Conservation (phyloP, 2,888 invertebrate genomes). For the Coenonympha glycerion region DNA sequence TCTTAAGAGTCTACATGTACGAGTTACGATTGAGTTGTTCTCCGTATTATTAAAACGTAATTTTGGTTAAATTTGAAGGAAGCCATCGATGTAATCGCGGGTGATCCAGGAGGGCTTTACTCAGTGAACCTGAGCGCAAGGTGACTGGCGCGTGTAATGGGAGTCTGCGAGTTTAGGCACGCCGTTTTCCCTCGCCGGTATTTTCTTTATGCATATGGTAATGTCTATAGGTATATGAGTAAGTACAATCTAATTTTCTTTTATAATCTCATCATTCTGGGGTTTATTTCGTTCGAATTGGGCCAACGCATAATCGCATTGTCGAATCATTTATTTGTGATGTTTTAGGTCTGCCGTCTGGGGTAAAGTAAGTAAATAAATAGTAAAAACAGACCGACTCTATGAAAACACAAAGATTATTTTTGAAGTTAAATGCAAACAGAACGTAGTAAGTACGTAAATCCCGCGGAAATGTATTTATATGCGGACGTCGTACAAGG, state of each 20-base stretch:
- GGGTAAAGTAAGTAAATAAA: not conserved
- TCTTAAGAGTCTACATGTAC: constrained; percentile 7
- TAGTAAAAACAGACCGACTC: too few species aligned
- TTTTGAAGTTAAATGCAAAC: constrained; percentile 3
- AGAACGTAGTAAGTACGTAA: constrained; percentile 16
- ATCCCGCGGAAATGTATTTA: constrained; percentile 43
- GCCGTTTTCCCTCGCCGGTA: constrained; percentile 32
- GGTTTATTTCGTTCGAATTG: constrained; percentile 8
- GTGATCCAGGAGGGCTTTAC: constrained; percentile 53
- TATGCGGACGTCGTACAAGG: constrained; percentile 54
- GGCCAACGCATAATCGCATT: not conserved
- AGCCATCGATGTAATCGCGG: constrained; percentile 49
- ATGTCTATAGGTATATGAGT: constrained; percentile 31
- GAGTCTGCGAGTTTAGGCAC: constrained; percentile 53
- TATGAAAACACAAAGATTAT: not conserved
- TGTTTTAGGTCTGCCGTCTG: not conserved
- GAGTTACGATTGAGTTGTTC: constrained; percentile 21
- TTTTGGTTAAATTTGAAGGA: constrained; percentile 41
- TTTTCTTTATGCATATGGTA: constrained; percentile 42
- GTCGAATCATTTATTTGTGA: not conserved
- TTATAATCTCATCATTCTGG: constrained; percentile 26
- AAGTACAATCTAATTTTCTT: constrained; percentile 27
- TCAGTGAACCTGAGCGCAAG: constrained; percentile 53
- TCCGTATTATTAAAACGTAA: constrained; percentile 34
- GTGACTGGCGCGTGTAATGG: constrained; percentile 67